Evolutionary conservation across 1,140 invertebrate species (phyloP).

Genomic region (Trachymyrmex septentrionalis): DNA sequence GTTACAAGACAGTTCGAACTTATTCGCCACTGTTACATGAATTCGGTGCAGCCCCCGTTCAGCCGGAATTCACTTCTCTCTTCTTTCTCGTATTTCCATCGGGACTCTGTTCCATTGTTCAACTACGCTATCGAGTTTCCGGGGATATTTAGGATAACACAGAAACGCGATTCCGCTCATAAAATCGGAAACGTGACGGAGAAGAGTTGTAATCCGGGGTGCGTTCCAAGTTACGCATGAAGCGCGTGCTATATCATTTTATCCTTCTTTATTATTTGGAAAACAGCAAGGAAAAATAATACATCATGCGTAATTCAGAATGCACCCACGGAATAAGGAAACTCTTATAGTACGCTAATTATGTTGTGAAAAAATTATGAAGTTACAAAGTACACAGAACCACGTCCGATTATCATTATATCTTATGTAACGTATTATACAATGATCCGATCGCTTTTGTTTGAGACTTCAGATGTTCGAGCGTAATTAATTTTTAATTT

Average conservation of each 20-base stretch:
- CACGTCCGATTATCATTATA: not conserved
- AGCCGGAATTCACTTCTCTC: conserved; percentile 52
- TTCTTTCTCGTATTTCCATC: conserved; percentile 56
- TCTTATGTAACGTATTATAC: not conserved
- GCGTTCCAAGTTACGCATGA: too few species aligned
- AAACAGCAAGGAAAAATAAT: too few species aligned
- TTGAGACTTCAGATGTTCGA: not conserved
- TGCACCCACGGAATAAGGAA: not conserved
- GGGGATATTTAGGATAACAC: conserved; percentile 52
- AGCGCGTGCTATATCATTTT: too few species aligned
- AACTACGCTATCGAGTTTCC: conserved; percentile 54
- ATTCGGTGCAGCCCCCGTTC: conserved; percentile 1
- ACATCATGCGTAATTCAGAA: too few species aligned
- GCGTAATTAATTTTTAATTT: conserved; percentile 27
- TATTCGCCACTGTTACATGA: conserved; percentile 74
- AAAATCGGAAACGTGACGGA: conserved; percentile 19
- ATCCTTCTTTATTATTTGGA: too few species aligned
- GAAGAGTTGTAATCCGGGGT: not conserved
- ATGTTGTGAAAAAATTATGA: conserved; percentile 21
- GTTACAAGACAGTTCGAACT: conserved; percentile 73
- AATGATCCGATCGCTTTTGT: not conserved
- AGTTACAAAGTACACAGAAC: not conserved
- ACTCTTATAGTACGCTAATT: not conserved
- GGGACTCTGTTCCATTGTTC: conserved; percentile 58
- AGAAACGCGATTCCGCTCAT: conserved; percentile 34